Evolutionary conservation across 2,113 vertebrate genomes (phyloP), one percentile per base, ranked within the genome.

Genomic region (Pluvianellus socialis): DNA sequence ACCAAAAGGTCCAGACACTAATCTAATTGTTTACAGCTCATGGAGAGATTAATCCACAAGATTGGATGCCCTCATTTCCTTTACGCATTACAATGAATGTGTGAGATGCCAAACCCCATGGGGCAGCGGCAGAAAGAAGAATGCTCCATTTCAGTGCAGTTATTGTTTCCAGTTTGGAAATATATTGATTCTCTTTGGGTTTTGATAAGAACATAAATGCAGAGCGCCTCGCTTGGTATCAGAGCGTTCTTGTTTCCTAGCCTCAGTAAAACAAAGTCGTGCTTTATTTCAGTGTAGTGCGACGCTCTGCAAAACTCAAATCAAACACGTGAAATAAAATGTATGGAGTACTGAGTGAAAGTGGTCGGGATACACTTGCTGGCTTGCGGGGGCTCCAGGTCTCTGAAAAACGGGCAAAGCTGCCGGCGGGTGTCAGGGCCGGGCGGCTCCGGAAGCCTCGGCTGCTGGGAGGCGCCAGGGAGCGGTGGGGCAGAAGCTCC

Each of bases 11-110:
- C 94, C 93, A 89, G 95, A 94, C 90, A 72, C 82, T 96, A 97
- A 96, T 96, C 75, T 92, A 89, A 96, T 97, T 93, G 93, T 94
- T 97, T 96, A 92, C 92, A 90, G 93, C 95, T 96, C 92, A 70
- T 87, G 93, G 94, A 84, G 90, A 94, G 94, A 95, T 96, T 96
- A 95, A 96, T 92, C 94, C 97, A 47, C 90, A 79, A 94, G 94
- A 96, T 74, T 94, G 93, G 95, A 96, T 95, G 93, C 94, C 94
- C 92, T 95, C 67, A 81, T 92, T 95, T 97, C 94, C 95, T 96
- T 95, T 87, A 79, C 14, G 1, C 83, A 61, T 85, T 76, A 97
- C 96, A 95, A 91, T 96, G 94, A 95, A 68, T 83, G 75, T 95
- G 93, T 84, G 92, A 94, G 92, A 88, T 97, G 93, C 94, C 94